Evolutionary conservation across 1,140 invertebrate genomes (phyloP), one percentile per base, ranked within the genome.

Genomic region (Ostrea denselamellosa): DNA sequence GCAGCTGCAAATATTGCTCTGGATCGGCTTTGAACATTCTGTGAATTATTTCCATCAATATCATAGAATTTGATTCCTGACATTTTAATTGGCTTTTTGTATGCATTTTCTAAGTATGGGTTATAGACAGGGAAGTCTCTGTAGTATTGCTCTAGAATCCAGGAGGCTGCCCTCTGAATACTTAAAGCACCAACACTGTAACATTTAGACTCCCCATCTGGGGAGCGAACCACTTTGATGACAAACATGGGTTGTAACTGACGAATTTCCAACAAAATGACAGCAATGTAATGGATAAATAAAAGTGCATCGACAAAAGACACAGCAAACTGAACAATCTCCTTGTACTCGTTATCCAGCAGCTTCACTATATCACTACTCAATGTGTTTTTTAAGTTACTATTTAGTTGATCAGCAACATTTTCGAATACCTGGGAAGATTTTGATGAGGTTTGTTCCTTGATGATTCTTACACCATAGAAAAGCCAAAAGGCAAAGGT

Each of bases 401-500:
- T 87, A 2, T 44, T 44, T 44, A 44, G 34, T 44, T 44, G 56
- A n/a, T 62, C 56, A 17, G 56, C 2, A 2, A 44, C 10, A 83
- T 81, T 22, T 17, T 3, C 19, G 10, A 44, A 17, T 9, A 22
- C 17, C 12, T 44, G 34, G n/a, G 44, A n/a, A 58, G 83, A 22
- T 28, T 51, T 56, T 22, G 44, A 14, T 14, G 68, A 77, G 25
- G 68, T 77, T 83, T 83, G 94, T 89, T 91, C 93, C 86, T 89
- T 94, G 92, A 93, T 95, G 93, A 89, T 96, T 87, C 90, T 98
- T 96, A 96, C 99, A 97, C 98, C 97, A 93, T 99, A 99, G 94
- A 99, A 99, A 0, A 99, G 95, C 98, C 99, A 99, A 95, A 98
- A 99, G 19, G 98, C 97, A 95, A 99, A 98, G 86, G 97, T 98